phyloP scores from a whole-genome alignment of 2,888 invertebrate genomes.

The Lathronympha strigana region DNA sequence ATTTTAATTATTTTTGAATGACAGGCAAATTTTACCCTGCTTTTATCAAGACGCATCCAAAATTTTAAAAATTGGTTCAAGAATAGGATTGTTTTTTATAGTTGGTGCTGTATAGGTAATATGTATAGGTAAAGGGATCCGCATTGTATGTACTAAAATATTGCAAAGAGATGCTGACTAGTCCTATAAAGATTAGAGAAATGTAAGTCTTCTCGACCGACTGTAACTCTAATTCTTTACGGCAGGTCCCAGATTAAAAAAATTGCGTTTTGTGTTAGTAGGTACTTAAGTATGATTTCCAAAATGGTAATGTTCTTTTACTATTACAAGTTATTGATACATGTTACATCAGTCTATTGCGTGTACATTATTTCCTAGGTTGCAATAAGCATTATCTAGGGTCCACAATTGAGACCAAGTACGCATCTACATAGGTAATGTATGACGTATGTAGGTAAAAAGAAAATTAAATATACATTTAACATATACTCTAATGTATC shows the following conservation, averaged over 20 bases:
- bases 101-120: constrained; percentile 37
- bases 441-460: neutral
- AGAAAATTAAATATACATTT: neutral
- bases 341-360: constrained; percentile 41
- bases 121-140: constrained; percentile 36
- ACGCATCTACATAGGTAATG: neutral
- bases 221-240: neutral
- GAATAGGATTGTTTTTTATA: constrained; percentile 55
- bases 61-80: constrained; percentile 71
- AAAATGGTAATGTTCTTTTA: constrained; percentile 11
- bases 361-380: constrained; percentile 26
- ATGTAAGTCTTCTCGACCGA: neutral
- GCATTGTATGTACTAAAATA: constrained; percentile 15
- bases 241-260: neutral
- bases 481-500: neutral
- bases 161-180: constrained; percentile 5
- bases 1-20: constrained; percentile 64
- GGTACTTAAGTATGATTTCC: constrained; percentile 5
- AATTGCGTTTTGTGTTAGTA: constrained; percentile 14
- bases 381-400: constrained; percentile 28
- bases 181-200: neutral
- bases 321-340: constrained; percentile 28
- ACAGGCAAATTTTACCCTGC: constrained; percentile 79
- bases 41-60: constrained; percentile 71
- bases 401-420: constrained; percentile 3